Evolutionary conservation across 2,888 invertebrate species (phyloP), one percentile per base, ranked within the genome.

Genomic region (Subacronicta megacephala): DNA sequence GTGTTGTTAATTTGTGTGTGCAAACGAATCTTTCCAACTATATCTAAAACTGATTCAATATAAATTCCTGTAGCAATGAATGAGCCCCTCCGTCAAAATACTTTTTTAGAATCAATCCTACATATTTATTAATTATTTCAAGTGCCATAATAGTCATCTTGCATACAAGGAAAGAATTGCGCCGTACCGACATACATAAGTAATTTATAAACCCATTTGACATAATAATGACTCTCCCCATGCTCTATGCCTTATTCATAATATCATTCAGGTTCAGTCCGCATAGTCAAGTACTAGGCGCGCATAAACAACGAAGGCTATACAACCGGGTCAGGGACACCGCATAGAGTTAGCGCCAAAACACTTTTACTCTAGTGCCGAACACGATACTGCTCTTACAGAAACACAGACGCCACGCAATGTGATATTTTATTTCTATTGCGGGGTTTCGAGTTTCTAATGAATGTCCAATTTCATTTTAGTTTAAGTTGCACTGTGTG

Each of bases 251-350:
- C 12, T 61, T 64, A 55, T 62, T 56, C 55, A 50, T 63, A 62
- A 47, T 62, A 52, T 63, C 45, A 63, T 74, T 73, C 67, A 72
- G 72, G 64, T 74, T 67, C 47, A 56, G 41, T 58, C 61, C 62
- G 66, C 63, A 71, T 62, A 57, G 65, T 72, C 43, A 64, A 75
- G 65, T 77, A 76, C 79, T 65, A 79, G 77, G 72, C 56, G 43
- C 54, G 51, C 76, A 80, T 81, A 63, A 75, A 75, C 71, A 58
- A 44, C 60, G 80, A 81, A 80, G 80, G 80, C 72, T 74, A 57
- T 51, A 55, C 69, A 75, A 66, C 63, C 75, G 56, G 86, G 88
- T 86, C 88, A 87, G 72, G 87, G 88, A 82, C 85, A 81, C 83
- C 71, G 86, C 86, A 83, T 81, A 76, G 75, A 71, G 77, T 63